Percentiles rank a stretch among this genome's conserved stretches.
These are phyloP conservation scores for Hirundo rustica DNA, from an alignment of 2,797 vertebrate genomes.

Conservation along the genomic window DNA sequence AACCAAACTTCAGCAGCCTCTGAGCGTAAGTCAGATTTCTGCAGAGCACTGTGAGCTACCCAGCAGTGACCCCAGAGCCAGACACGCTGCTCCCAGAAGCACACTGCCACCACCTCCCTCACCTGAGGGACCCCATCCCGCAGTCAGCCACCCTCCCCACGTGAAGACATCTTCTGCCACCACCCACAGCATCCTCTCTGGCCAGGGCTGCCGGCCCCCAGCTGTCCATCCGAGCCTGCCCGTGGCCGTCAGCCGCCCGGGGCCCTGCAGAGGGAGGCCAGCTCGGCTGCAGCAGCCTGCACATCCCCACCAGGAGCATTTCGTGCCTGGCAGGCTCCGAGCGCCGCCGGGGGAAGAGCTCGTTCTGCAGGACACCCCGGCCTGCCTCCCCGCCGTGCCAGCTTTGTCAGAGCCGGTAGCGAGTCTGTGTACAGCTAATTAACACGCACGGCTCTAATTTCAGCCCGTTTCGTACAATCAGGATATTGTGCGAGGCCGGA, in stretches of 20 bases:
- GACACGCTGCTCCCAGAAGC: not conserved
- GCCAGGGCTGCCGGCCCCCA: not conserved
- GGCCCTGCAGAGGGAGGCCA: not conserved
- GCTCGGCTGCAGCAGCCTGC: not conserved
- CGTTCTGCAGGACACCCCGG: not conserved
- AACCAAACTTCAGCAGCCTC: not conserved
- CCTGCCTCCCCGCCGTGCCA: not conserved
- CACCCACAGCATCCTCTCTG: not conserved
- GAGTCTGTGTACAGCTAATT: not conserved
- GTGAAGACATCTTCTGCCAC: not conserved
- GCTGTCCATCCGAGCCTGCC: not conserved
- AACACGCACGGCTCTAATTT: not conserved
- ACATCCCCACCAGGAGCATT: not conserved
- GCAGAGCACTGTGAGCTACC: not conserved
- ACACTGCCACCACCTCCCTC: not conserved
- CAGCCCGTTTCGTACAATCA: not conserved
- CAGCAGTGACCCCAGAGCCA: accelerated
- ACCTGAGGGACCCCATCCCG: not conserved
- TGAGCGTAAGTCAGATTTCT: not conserved
- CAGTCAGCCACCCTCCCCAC: not conserved
- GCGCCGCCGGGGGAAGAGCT: not conserved
- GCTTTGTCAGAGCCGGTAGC: not conserved
- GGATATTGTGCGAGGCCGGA: not conserved
- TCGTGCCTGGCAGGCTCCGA: not conserved
- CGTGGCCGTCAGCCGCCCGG: not conserved